These are phyloP conservation scores for Ceratina japonica DNA, from an alignment of 1,140 invertebrate genomes.

Conservation along the genomic window DNA sequence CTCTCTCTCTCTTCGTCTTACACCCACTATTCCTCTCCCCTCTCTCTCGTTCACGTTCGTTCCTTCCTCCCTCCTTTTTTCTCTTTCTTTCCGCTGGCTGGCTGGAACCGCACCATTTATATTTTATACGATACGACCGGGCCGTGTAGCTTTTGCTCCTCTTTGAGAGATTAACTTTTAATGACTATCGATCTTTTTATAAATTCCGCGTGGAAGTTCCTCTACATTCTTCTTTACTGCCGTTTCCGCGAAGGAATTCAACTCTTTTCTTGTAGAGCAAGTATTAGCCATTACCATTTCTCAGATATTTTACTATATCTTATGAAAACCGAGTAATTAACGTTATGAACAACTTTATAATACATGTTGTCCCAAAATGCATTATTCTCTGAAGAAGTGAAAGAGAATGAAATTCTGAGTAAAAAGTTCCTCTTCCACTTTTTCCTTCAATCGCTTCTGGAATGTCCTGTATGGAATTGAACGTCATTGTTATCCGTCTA, in stretches of 20 bases:
- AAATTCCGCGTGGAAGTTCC: not conserved
- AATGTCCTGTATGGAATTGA: too few relatives aligned
- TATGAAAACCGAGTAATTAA: too few relatives aligned
- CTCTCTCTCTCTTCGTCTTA: conserved; percentile 11
- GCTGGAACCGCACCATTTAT: conserved; percentile 30
- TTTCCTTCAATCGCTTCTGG: too few relatives aligned
- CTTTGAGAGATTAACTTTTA: conserved; percentile 55
- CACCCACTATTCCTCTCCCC: not conserved
- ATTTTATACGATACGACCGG: not conserved
- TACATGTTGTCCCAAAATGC: too few relatives aligned
- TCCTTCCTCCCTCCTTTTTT: not conserved
- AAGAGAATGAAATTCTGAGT: too few relatives aligned
- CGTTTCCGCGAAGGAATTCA: too few relatives aligned
- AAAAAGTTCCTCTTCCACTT: too few relatives aligned
- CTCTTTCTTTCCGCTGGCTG: conserved; percentile 3
- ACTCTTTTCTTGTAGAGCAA: not conserved
- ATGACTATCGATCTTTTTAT: conserved; percentile 37
- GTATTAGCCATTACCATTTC: too few relatives aligned
- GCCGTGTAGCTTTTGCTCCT: conserved; percentile 20
- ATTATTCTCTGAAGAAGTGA: too few relatives aligned
- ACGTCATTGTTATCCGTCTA: too few relatives aligned
- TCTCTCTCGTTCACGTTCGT: not conserved
- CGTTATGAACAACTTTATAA: too few relatives aligned
- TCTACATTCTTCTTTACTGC: not conserved
- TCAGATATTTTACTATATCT: too few relatives aligned